Percentiles rank a stretch among this genome's conserved stretches.
phyloP scores from a whole-genome alignment of 2,888 invertebrate species.

The Aelia acuminata region DNA sequence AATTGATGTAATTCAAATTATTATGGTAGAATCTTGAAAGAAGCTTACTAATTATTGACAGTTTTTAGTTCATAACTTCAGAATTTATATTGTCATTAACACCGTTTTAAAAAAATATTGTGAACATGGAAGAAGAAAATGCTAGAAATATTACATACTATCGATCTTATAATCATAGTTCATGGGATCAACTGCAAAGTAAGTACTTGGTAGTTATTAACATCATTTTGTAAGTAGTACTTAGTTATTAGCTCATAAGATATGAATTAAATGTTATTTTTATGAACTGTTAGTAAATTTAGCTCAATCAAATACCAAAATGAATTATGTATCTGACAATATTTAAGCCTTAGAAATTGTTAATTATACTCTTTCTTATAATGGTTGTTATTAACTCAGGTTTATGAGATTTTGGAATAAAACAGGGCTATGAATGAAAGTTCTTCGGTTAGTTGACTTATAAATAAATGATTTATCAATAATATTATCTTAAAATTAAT shows the following conservation, averaged over 20 bases:
- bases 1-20: background rate
- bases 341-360: background rate
- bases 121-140: conserved; percentile 52
- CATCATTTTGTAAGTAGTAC: background rate
- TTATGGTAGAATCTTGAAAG: background rate
- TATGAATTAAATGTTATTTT: background rate
- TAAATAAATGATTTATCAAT: background rate
- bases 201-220: conserved; percentile 64
- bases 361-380: background rate
- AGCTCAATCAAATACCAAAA: background rate
- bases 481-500: background rate
- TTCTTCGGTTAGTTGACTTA: background rate
- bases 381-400: background rate
- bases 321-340: background rate
- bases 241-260: background rate
- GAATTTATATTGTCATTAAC: background rate
- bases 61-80: background rate
- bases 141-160: conserved; percentile 68
- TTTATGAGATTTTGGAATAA: background rate
- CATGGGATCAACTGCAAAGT: conserved; percentile 68
- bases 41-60: background rate
- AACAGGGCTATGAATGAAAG: background rate
- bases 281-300: background rate
- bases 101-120: background rate
- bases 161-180: conserved; percentile 68